Evolutionary conservation across 2,113 vertebrate species (phyloP).

Genomic region (Actenoides lindsayi): DNA sequence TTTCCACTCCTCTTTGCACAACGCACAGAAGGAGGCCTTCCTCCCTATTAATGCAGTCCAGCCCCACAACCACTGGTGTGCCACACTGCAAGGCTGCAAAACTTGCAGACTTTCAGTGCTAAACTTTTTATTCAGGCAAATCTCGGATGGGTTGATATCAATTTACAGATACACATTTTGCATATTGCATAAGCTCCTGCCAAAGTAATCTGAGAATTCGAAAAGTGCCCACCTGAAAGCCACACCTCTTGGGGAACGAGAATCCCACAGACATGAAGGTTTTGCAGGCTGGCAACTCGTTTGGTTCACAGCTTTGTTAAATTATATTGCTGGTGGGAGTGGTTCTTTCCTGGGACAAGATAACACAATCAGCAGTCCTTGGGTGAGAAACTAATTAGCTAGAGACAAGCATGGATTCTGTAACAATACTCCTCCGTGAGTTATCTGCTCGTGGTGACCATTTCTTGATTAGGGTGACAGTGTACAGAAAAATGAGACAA

Average conservation of each 20-base stretch:
- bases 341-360: not conserved
- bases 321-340: not conserved
- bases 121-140: not conserved
- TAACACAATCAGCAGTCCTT: not conserved
- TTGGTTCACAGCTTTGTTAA: not conserved
- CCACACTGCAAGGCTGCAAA: not conserved
- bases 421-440: not conserved
- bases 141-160: not conserved
- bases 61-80: not conserved
- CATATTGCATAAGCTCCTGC: not conserved
- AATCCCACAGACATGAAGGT: not conserved
- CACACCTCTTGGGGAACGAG: accelerated
- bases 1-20: not conserved
- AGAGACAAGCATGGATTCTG: not conserved
- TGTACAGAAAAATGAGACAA: not conserved
- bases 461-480: not conserved
- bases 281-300: not conserved
- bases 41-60: not conserved
- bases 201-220: not conserved
- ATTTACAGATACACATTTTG: not conserved
- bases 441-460: not conserved
- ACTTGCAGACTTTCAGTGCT: not conserved
- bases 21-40: not conserved
- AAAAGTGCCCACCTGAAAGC: not conserved
- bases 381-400: not conserved